Conservation (phyloP, 2,797 vertebrate genomes). For the Pampus argenteus region DNA sequence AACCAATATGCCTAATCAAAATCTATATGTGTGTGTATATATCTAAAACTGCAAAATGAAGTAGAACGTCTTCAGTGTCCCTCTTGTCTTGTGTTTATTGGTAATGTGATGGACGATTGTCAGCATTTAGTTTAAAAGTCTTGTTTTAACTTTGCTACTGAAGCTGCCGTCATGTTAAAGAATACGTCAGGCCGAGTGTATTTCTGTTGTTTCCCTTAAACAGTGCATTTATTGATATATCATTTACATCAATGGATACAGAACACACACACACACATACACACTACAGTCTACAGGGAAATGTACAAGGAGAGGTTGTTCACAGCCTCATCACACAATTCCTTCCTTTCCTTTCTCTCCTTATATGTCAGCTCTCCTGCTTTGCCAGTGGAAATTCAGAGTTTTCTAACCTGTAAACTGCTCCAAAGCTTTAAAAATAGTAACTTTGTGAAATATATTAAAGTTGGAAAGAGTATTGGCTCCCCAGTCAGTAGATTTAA, state of each 20-base stretch:
- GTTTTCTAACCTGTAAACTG: not conserved
- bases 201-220: slow-evolving; percentile 40
- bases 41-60: too few relatives aligned
- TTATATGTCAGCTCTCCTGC: not conserved
- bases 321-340: not conserved
- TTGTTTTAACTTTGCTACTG: too few relatives aligned
- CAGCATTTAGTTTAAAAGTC: too few relatives aligned
- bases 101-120: not conserved
- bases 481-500: not conserved
- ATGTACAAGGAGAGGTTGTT: slow-evolving; percentile 5
- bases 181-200: not conserved
- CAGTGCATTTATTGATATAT: slow-evolving; percentile 59
- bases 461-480: not conserved
- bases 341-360: not conserved
- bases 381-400: too few relatives aligned
- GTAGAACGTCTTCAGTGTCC: too few relatives aligned
- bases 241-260: slow-evolving; percentile 46
- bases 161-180: not conserved
- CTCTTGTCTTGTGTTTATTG: not conserved
- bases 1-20: too few relatives aligned
- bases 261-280: slow-evolving; percentile 38
- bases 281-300: slow-evolving; percentile 41
- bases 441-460: not conserved
- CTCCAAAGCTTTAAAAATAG: not conserved
- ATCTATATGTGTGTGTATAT: too few relatives aligned